These are phyloP conservation scores for Piaya cayana DNA, from an alignment of 2,113 vertebrate species.

Conservation along the genomic window DNA sequence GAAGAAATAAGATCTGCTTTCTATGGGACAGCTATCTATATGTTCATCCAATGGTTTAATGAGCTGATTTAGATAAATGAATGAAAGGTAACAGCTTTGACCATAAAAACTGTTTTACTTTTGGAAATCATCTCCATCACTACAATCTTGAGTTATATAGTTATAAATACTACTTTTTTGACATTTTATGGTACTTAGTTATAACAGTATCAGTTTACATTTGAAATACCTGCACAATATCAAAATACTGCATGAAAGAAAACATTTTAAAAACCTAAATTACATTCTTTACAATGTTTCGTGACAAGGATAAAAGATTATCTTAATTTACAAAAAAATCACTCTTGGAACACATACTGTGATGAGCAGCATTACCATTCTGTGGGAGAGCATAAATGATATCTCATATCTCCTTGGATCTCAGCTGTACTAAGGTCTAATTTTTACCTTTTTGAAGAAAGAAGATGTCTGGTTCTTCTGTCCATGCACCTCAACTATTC, in stretches of 20 bases:
- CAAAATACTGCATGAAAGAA: not conserved
- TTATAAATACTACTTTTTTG: not conserved
- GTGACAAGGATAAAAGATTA: not conserved
- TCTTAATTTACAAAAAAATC: not conserved
- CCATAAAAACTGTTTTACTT: not conserved
- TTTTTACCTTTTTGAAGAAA: not conserved
- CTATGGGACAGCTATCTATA: not conserved
- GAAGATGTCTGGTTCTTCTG: not conserved
- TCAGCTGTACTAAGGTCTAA: not conserved
- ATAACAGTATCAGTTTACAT: not conserved
- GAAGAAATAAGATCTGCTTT: slow-evolving; percentile 14
- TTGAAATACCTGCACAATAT: not conserved
- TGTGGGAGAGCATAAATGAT: not conserved
- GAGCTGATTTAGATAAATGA: slow-evolving; percentile 13
- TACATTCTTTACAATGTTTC: not conserved
- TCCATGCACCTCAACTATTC: not conserved
- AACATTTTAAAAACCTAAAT: not conserved
- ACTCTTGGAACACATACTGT: not conserved
- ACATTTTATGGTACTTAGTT: not conserved
- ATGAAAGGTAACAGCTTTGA: slow-evolving; percentile 31
- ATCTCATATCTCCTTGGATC: not conserved
- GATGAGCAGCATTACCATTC: not conserved
- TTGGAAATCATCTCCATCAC: not conserved
- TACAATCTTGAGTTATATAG: slow-evolving; percentile 1
- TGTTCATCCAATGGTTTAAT: slow-evolving; percentile 31